Percentiles rank a stretch among this genome's conserved stretches.
Evolutionary conservation across 2,113 vertebrate genomes (phyloP).

Genomic region (Microtus richardsoni): DNA sequence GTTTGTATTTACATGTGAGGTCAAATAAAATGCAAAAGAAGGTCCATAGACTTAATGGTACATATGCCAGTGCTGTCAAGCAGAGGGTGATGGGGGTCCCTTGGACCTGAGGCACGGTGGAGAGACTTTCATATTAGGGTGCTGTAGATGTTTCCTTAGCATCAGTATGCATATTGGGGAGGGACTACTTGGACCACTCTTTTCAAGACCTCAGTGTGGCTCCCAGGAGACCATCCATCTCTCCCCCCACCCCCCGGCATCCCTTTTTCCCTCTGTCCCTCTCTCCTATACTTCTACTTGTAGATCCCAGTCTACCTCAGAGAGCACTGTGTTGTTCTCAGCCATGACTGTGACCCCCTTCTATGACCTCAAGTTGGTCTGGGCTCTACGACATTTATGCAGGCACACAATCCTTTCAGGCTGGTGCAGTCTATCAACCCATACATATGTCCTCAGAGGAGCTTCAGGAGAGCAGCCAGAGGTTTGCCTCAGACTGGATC

Average conservation of each 20-base stretch:
- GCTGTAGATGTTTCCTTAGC: neutral
- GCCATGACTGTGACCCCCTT: neutral
- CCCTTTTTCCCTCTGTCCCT: too few relatives aligned
- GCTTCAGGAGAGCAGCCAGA: neutral
- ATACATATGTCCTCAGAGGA: neutral
- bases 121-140: neutral
- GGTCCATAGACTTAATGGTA: too few relatives aligned
- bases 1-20: neutral
- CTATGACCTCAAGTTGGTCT: neutral
- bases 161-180: too few relatives aligned
- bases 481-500: neutral
- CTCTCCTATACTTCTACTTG: neutral
- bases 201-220: neutral
- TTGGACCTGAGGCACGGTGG: neutral
- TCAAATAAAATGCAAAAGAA: neutral
- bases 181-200: neutral
- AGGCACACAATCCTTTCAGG: neutral
- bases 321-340: too few relatives aligned
- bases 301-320: neutral
- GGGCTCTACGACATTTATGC: neutral
- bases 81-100: too few relatives aligned
- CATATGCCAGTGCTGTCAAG: neutral
- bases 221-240: neutral
- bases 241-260: accelerated
- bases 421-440: neutral